phyloP scores from a whole-genome alignment of 2,888 invertebrate genomes.

The Ochropleura leucogaster region DNA sequence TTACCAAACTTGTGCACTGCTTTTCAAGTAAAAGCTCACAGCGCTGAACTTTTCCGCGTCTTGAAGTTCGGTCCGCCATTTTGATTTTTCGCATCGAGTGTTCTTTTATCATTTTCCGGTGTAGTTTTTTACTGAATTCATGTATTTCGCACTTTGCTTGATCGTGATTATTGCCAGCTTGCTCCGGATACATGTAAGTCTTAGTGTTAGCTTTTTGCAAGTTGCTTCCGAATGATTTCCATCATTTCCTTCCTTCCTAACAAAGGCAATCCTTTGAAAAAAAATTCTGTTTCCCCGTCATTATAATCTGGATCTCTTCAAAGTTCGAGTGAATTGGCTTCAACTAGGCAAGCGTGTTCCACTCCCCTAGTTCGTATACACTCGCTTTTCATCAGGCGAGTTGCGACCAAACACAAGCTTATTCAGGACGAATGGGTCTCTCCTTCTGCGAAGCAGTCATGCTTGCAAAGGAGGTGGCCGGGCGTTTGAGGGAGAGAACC shows the following conservation, averaged over 20 bases:
- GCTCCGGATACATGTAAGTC: constrained; percentile 86
- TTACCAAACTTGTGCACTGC: neutral
- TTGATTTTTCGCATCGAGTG: neutral
- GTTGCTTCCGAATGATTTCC: neutral
- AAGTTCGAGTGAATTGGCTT: too few relatives aligned
- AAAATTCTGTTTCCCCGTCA: too few relatives aligned
- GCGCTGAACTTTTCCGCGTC: neutral
- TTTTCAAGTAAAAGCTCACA: neutral
- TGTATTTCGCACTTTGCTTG: constrained; percentile 88
- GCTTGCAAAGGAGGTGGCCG: too few relatives aligned
- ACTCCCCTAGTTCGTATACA: too few relatives aligned
- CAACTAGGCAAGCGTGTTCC: too few relatives aligned
- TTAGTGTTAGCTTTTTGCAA: constrained; percentile 28
- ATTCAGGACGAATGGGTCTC: too few relatives aligned
- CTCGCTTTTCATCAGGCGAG: too few relatives aligned
- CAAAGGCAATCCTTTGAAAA: too few relatives aligned
- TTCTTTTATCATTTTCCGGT: neutral
- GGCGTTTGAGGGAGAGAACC: too few relatives aligned
- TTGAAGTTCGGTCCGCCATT: neutral
- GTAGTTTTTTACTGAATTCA: constrained; percentile 69
- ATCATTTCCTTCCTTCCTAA: neutral
- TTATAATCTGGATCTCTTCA: too few relatives aligned
- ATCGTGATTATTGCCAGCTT: constrained; percentile 87
- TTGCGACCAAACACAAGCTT: too few relatives aligned
- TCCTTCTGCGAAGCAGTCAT: too few relatives aligned